Evolutionary conservation across 2,113 vertebrate species (phyloP), one percentile per base, ranked within the genome.

Genomic region (Ictidomys tridecemlineatus): DNA sequence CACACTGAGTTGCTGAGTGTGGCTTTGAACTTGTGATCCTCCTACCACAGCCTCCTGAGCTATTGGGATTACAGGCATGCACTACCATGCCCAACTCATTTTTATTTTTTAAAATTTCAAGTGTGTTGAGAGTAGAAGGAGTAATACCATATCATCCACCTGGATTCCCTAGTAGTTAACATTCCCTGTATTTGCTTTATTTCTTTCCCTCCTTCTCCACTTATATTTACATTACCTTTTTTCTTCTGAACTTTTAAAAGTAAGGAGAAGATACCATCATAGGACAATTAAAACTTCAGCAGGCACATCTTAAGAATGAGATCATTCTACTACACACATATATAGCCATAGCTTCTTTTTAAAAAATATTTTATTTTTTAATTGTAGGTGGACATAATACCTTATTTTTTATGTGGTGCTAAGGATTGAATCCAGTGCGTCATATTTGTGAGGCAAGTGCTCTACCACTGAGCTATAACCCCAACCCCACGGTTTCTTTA

Each of bases 31-130:
- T 58, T 20, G 8, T 17, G 4, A 22, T 67, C 11, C 65, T 67
- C 30, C 26, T 67, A 30, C 30, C 30, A 13, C 12, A 67, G 65
- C 65, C 65, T 67, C 30, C 65, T 30, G 4, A 67, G 30, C 56
- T 67, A 13, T 4, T 67, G 26, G 30, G 65, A 67, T 67, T 32
- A 32, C 1, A 67, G 28, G 30, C 65, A 32, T 67, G 65, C 4
- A 13, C 63, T 4, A 67, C 12, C 30, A 67, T 32, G 30, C 65
- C 30, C 24, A 12, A 30, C 28, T 32, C 30, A 4, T 32, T 39
- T 93, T 69, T 74, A 51, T 72, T 78, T 89, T 88, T 53, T 17
- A 87, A 87, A 73, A 76, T 69, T 73, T 12, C 48, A 88, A 45
- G 34, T 69, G 63, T 87, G 42, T 28, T 45, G 16, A 56, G 70